These are phyloP conservation scores for Mya arenaria DNA, from an alignment of 1,140 invertebrate species.

Conservation along the genomic window DNA sequence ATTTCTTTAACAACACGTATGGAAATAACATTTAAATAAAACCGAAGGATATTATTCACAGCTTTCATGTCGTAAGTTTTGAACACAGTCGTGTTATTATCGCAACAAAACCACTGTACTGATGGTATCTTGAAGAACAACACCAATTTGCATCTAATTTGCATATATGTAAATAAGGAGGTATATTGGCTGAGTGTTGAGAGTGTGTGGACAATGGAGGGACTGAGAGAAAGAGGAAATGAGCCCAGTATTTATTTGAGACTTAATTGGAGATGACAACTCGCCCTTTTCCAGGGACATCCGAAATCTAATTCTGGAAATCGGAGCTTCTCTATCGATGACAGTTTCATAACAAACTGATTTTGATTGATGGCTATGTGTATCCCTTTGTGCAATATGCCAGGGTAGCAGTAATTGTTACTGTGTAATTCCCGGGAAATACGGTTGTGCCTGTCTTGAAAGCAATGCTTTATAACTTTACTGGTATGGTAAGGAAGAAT, in stretches of 20 bases:
- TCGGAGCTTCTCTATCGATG: conserved; percentile 21
- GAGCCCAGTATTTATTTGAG: conserved; percentile 28
- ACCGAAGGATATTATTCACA: too few relatives aligned
- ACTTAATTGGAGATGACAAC: conserved; percentile 54
- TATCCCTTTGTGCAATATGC: too few relatives aligned
- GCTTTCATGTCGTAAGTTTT: too few relatives aligned
- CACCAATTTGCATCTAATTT: conserved; percentile 52
- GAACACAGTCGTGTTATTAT: conserved; percentile 26
- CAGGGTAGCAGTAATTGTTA: too few relatives aligned
- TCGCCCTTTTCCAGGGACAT: conserved; percentile 34
- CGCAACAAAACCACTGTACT: conserved; percentile 16
- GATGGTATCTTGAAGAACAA: conserved; percentile 39
- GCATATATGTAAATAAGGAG: conserved; percentile 58
- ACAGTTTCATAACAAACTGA: conserved; percentile 42
- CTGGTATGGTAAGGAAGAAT: too few relatives aligned
- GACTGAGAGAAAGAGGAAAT: conserved; percentile 9
- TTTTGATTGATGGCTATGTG: conserved; percentile 36
- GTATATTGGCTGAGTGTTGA: conserved; percentile 47
- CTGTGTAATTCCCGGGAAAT: too few relatives aligned
- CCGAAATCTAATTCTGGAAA: conserved; percentile 54
- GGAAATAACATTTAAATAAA: too few relatives aligned
- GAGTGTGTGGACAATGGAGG: conserved; percentile 16
- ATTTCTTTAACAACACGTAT: too few relatives aligned
- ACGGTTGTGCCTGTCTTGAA: too few relatives aligned
- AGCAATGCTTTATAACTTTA: too few relatives aligned